Evolutionary conservation across 2,113 vertebrate species (phyloP).

Genomic region (Antennarius striatus): DNA sequence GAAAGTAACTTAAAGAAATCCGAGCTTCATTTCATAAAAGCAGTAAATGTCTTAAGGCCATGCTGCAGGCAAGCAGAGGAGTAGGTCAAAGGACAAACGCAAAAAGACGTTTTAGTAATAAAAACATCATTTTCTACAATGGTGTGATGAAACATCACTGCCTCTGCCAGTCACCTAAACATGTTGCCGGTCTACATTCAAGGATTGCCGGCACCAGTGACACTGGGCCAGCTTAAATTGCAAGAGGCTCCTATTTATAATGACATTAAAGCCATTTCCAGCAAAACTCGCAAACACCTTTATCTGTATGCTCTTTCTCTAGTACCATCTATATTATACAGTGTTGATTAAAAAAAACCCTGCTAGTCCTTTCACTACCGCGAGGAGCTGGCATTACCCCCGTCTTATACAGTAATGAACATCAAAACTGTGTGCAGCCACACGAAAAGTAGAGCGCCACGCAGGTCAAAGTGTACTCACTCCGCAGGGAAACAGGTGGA

Average conservation of each 20-base stretch:
- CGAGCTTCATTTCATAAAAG: constrained; percentile 1
- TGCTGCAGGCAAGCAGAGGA: constrained; percentile 35
- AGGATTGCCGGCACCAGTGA: constrained; percentile 17
- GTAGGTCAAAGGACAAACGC: constrained; percentile 3
- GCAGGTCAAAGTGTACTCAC: constrained; percentile 83
- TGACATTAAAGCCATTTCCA: constrained; percentile 51
- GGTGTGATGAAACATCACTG: constrained; percentile 10
- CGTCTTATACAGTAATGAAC: background rate
- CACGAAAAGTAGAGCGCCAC: constrained; percentile 25
- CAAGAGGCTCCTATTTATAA: constrained; percentile 24
- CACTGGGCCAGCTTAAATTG: constrained; percentile 6
- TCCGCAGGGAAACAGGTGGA: constrained; percentile 86
- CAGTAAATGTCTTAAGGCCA: constrained; percentile 31
- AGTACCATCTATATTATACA: constrained; percentile 33
- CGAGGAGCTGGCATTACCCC: constrained; percentile 8
- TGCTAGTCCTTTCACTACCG: constrained; percentile 21
- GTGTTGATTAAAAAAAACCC: constrained; percentile 1
- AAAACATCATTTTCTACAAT: background rate
- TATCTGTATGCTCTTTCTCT: constrained; percentile 1
- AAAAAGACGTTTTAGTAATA: background rate
- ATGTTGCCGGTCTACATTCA: constrained; percentile 37
- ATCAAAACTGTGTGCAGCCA: background rate
- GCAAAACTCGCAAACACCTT: constrained; percentile 3
- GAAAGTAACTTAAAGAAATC: constrained; percentile 14
- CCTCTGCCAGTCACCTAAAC: constrained; percentile 13